Conservation (phyloP, 2,888 invertebrate genomes). For the Agonopterix heracliana region DNA sequence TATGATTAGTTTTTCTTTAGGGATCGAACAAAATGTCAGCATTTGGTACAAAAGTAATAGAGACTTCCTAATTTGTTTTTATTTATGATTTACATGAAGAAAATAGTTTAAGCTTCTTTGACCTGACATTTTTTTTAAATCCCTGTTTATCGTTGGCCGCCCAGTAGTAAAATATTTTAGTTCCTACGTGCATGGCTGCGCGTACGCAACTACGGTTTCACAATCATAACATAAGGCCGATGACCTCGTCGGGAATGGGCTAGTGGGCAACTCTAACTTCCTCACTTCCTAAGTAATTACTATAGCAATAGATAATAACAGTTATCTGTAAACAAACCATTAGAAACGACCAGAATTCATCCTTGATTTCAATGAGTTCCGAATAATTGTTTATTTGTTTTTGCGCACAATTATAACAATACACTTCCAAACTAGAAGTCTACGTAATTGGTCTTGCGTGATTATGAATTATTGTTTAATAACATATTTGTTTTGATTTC, state of each 20-base stretch:
- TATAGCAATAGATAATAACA: background rate
- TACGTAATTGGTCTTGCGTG: background rate
- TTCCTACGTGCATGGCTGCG: slow-evolving; percentile 29
- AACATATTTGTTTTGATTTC: slow-evolving; percentile 3
- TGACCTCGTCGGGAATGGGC: slow-evolving; percentile 41
- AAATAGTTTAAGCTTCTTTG: too few species aligned
- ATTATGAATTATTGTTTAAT: slow-evolving; percentile 3
- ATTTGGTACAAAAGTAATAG: too few species aligned
- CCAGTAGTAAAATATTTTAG: background rate
- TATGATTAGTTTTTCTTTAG: too few species aligned
- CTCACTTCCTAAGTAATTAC: slow-evolving; percentile 18
- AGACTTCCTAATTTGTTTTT: too few species aligned
- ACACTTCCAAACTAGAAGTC: too few species aligned
- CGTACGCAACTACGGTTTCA: slow-evolving; percentile 28
- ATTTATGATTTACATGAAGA: too few species aligned
- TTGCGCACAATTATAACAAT: background rate
- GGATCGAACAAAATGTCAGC: too few species aligned
- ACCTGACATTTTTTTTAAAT: too few species aligned
- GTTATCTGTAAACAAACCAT: slow-evolving; percentile 5
- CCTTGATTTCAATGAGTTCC: background rate
- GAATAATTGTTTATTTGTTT: background rate
- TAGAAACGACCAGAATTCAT: background rate
- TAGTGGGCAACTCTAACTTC: slow-evolving; percentile 27
- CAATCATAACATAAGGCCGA: slow-evolving; percentile 33
- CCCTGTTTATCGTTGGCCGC: background rate